Evolutionary conservation across 2,888 invertebrate genomes (phyloP).

Genomic region (Notodonta dromedarius): DNA sequence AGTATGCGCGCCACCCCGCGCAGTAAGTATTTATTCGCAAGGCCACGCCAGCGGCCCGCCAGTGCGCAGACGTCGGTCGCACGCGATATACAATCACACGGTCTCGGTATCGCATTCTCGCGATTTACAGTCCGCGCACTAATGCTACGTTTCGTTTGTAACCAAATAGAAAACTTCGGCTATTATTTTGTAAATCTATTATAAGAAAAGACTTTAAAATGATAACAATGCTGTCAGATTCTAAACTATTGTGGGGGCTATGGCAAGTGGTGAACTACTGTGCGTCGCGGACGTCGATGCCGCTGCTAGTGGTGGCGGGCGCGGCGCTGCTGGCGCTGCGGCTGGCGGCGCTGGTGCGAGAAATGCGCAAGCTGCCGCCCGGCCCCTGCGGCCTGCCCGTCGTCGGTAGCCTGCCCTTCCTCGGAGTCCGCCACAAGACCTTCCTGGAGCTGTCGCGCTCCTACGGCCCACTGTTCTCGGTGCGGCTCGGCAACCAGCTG

Average conservation of each 20-base stretch:
- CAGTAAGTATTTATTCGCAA: slow-evolving; percentile 80
- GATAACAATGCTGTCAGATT: slow-evolving; percentile 68
- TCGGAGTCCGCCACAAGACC: slow-evolving; percentile 91
- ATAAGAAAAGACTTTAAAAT: slow-evolving; percentile 55
- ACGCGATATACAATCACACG: slow-evolving; percentile 72
- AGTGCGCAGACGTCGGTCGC: slow-evolving; percentile 79
- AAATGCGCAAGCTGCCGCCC: slow-evolving; percentile 87
- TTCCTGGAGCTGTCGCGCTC: slow-evolving; percentile 90
- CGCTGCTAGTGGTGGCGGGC: slow-evolving; percentile 77
- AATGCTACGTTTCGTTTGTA: slow-evolving; percentile 63
- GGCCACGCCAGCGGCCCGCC: slow-evolving; percentile 79
- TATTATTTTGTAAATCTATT: slow-evolving; percentile 41
- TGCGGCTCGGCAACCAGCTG: slow-evolving; percentile 91
- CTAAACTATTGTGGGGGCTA: slow-evolving; percentile 83
- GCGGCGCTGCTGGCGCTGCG: slow-evolving; percentile 75
- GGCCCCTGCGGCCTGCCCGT: slow-evolving; percentile 95
- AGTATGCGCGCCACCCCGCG: slow-evolving; percentile 66
- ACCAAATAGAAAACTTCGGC: slow-evolving; percentile 38
- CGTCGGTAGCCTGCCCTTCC: slow-evolving; percentile 92
- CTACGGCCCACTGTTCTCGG: slow-evolving; percentile 93
- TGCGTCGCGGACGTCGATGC: slow-evolving; percentile 65
- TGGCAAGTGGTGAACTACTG: slow-evolving; percentile 76
- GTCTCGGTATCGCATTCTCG: slow-evolving; percentile 61
- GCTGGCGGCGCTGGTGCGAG: slow-evolving; percentile 74
- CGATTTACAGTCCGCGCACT: slow-evolving; percentile 68